Evolutionary conservation across 37 sponge, comb jelly and placozoan species (phyloP), one percentile per base, ranked within the genome.

Genomic region (Cladorhizidae sp.): DNA sequence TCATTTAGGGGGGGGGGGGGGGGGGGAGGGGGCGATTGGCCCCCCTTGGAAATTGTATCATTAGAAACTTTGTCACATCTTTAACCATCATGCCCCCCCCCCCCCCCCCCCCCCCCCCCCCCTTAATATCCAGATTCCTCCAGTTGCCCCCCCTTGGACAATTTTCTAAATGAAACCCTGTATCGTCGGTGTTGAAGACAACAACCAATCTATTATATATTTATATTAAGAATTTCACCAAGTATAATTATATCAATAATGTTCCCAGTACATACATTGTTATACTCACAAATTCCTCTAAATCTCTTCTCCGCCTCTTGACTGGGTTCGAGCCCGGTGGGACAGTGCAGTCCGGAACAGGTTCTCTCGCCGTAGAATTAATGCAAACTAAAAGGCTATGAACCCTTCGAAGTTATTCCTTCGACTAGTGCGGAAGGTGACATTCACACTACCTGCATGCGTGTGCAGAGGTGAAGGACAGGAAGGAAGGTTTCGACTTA

Each of bases 241-340:
- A 17, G 12, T 28, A 5, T 6, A 12, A 12, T 3, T 59, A 17
- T 12, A 59, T 12, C 12, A 59, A 6, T 17, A 59, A 3, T 26
- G 61, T 59, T 59, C 3, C 61, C 15, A 59, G 61, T 59, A 26
- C 12, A 26, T 59, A 26, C 61, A 65, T 7, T 65, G 3, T 28
- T 3, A 33, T 9, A 65, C 67, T 65, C 31, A 65, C 67, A 65
- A 65, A 65, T 32, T 31, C 31, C 32, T 65, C 67, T 32, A 65
- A 31, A 29, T 65, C 36, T 31, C 67, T 65, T 31, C 35, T 65
- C 12, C 67, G 26, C 35, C 17, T 29, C 18, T 33, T 33, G 17
- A 7, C 12, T 18, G 5, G 3, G 20, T 65, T 12, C 67, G 5
- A 3, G 17, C 2, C 31, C 36, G n/a, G n/a, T n/a, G n/a, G n/a